phyloP scores from a whole-genome alignment of 2,888 invertebrate genomes.

The Drosophila anceps region DNA sequence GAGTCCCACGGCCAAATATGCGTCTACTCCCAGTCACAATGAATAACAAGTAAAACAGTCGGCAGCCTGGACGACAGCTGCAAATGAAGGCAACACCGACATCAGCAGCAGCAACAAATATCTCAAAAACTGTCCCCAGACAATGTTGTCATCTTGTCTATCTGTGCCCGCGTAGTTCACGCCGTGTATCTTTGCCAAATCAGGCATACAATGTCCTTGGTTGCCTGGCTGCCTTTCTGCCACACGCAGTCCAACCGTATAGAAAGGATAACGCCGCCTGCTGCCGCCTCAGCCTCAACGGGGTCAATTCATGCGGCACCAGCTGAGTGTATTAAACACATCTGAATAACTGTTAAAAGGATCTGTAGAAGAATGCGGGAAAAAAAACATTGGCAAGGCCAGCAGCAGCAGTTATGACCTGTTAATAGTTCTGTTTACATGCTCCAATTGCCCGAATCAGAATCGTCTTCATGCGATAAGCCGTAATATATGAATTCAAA shows the following conservation, averaged over 20 bases:
- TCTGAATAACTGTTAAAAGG: constrained; percentile 44
- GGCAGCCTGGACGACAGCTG: constrained; percentile 30
- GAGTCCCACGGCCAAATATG: constrained; percentile 52
- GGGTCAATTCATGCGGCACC: constrained; percentile 40
- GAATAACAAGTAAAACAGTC: constrained; percentile 60
- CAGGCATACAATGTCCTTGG: constrained; percentile 53
- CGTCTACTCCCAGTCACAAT: constrained; percentile 38
- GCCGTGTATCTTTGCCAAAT: constrained; percentile 55
- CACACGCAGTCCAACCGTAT: constrained; percentile 27
- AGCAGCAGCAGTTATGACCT: constrained; percentile 9
- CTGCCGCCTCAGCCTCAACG: constrained; percentile 25
- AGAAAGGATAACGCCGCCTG: constrained; percentile 32
- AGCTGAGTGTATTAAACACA: constrained; percentile 48
- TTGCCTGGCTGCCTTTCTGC: constrained; percentile 1
- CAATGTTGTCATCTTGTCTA: constrained; percentile 65
- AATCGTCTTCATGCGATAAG: constrained; percentile 2
- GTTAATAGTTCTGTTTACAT: constrained; percentile 24
- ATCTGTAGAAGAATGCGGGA: constrained; percentile 5
- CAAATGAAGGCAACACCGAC: constrained; percentile 50
- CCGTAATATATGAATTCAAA: not conserved
- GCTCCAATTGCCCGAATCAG: not conserved
- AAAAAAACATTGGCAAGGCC: constrained; percentile 1
- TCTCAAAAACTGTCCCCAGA: constrained; percentile 50
- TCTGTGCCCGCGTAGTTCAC: constrained; percentile 49
- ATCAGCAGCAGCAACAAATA: constrained; percentile 28